Conservation (phyloP, 2,888 invertebrate genomes). For the Anthrax anthrax region DNA sequence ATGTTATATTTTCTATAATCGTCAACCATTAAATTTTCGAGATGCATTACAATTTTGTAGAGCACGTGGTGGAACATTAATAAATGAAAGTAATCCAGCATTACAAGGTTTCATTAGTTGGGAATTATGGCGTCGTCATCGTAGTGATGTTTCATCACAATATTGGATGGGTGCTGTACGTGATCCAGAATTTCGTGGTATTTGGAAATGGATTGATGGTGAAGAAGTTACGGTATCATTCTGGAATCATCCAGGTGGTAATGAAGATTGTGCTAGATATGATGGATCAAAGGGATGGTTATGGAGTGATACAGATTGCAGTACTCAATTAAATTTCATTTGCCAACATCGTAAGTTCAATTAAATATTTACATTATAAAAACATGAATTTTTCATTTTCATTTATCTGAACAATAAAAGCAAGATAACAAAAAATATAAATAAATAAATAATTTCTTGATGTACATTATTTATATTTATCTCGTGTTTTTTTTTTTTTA, state of each 20-base stretch:
- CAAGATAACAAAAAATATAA: too few species aligned
- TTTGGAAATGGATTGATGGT: constrained; percentile 82
- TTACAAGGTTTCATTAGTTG: constrained; percentile 88
- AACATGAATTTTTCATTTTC: neutral
- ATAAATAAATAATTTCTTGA: too few species aligned
- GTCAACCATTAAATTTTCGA: constrained; percentile 65
- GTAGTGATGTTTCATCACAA: constrained; percentile 80
- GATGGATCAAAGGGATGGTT: constrained; percentile 90
- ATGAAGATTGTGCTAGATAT: constrained; percentile 75
- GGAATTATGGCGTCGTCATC: constrained; percentile 84
- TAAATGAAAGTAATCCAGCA: constrained; percentile 86
- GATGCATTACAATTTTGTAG: constrained; percentile 70
- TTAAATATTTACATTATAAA: too few species aligned
- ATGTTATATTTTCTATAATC: constrained; percentile 86
- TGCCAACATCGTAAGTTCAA: constrained; percentile 81
- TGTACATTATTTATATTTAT: neutral
- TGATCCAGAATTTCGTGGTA: constrained; percentile 56
- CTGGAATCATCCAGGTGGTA: constrained; percentile 77
- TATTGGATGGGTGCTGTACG: constrained; percentile 90
- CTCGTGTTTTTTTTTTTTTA: too few species aligned
- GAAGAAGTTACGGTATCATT: constrained; percentile 80
- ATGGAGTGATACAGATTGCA: constrained; percentile 86
- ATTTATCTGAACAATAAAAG: too few species aligned
- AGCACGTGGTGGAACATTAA: constrained; percentile 66
- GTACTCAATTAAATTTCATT: constrained; percentile 70